These are phyloP conservation scores for Trypoxylon attenuatum DNA, from an alignment of 2,888 invertebrate genomes.

Conservation along the genomic window DNA sequence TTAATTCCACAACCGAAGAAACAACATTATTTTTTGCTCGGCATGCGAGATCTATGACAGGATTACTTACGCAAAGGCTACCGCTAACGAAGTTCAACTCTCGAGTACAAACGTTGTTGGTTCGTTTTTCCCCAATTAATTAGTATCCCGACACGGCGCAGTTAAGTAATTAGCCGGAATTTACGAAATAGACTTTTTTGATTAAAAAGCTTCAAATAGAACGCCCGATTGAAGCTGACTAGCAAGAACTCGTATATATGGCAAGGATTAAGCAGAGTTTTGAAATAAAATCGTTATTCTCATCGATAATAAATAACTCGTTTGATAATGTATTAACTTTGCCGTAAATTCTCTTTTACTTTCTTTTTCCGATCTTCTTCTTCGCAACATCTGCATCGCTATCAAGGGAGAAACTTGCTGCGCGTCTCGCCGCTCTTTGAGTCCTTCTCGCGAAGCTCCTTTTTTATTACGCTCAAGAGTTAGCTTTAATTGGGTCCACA, in stretches of 20 bases:
- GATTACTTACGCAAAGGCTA: no score
- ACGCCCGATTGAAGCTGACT: no score
- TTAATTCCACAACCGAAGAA: slow-evolving; percentile 11
- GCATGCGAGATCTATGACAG: background rate
- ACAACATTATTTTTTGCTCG: slow-evolving; percentile 12
- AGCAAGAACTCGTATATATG: no score
- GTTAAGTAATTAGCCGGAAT: no score
- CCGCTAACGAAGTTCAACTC: no score
- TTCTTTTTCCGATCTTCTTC: background rate
- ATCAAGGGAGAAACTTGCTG: slow-evolving; percentile 29
- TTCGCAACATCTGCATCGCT: slow-evolving; percentile 33
- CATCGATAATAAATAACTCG: no score
- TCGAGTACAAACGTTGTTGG: no score
- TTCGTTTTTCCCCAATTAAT: no score
- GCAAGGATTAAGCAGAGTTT: no score
- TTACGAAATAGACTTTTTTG: no score
- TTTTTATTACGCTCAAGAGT: slow-evolving; percentile 53
- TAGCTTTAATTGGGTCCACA: slow-evolving; percentile 68
- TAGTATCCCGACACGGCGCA: no score
- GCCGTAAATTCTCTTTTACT: background rate
- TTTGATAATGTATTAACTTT: background rate
- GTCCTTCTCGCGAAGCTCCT: slow-evolving; percentile 19
- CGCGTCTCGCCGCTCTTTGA: slow-evolving; percentile 7
- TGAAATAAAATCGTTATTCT: background rate
- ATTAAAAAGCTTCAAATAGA: no score